Conservation (phyloP, 37 sponge, comb jelly and placozoan species). For the Axinella damicornis region DNA sequence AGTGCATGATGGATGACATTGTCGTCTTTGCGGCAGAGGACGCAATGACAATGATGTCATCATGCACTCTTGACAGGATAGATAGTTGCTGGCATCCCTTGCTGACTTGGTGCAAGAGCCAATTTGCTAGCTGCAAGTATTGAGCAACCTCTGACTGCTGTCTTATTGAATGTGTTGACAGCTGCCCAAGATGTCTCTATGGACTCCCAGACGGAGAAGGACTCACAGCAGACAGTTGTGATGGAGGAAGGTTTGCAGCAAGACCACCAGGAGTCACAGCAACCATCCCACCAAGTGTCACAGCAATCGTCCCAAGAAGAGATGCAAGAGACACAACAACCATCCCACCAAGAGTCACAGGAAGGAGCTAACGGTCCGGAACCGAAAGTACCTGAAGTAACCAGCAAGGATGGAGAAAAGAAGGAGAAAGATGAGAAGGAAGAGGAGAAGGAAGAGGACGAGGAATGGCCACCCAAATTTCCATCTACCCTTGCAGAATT, state of each 20-base stretch:
- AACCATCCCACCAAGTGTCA: neutral
- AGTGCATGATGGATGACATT: too few species aligned
- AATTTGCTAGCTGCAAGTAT: too few species aligned
- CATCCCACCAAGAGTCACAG: neutral
- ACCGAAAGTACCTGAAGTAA: neutral
- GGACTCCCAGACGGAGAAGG: neutral
- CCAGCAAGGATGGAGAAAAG: too few species aligned
- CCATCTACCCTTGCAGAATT: slow-evolving; percentile 74
- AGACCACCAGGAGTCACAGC: neutral
- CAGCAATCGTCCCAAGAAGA: neutral
- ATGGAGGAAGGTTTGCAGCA: neutral
- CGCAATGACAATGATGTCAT: too few species aligned
- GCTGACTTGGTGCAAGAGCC: too few species aligned
- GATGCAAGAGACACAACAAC: neutral
- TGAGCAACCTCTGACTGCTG: too few species aligned
- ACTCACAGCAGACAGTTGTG: neutral
- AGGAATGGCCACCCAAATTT: slow-evolving; percentile 7
- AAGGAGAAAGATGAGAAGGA: neutral
- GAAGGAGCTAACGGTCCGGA: neutral
- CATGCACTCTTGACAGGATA: too few species aligned
- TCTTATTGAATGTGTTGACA: too few species aligned
- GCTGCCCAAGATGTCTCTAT: neutral
- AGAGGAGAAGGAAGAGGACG: slow-evolving; percentile 3
- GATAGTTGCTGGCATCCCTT: too few species aligned
- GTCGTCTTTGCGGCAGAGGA: too few species aligned